Base-by-base conservation (phyloP, 2,797 vertebrate genomes). In the Lepus townsendii region DNA sequence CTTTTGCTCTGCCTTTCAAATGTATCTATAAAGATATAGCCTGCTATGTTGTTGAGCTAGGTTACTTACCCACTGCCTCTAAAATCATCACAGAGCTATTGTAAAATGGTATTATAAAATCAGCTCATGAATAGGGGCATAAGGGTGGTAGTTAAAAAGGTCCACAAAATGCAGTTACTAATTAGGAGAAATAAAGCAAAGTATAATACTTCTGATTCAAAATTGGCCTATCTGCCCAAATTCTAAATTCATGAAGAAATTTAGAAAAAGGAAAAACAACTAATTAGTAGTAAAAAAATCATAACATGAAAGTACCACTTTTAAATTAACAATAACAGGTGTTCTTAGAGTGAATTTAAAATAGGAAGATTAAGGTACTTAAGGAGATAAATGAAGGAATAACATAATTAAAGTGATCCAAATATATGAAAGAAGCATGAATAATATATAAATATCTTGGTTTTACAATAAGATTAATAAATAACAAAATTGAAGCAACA, bases 381-480 rank as follows among this genome's bases (percentile, higher is more conserved):
- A 89, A 50, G 54, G 30, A 76, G 30, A 52, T 17, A 93, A 93
- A 27, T 60, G 16, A 73, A 78, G 62, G 17, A 47, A 77, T 78
- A 69, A 68, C 12, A 68, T 42, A 83, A 47, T 54, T 79, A 47
- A 76, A 87, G 54, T 62, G 5, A 50, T 83, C 20, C 47, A 85
- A 92, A 68, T 1, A 38, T 54, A 75, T 22, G 3, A 69, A 4
- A 75, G 63, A 24, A 69, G 2, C 30, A 93, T 50, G 54, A 75
- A 52, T 78, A 88, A 76, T 66, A 14, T 5, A 54, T 50, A 4
- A 79, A 35, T 24, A 82, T 9, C 54, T 82, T 19, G 4, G 57
- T 75, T 84, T 82, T n/a, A 78, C 19, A 89, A 52, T 54, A 72
- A 75, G 66, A 62, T 80, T 8, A 76, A 71, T 65, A 84, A 79